Evolutionary conservation across 2,888 invertebrate species (phyloP), one percentile per base, ranked within the genome.

Genomic region (Callyntrura guangdongensis): DNA sequence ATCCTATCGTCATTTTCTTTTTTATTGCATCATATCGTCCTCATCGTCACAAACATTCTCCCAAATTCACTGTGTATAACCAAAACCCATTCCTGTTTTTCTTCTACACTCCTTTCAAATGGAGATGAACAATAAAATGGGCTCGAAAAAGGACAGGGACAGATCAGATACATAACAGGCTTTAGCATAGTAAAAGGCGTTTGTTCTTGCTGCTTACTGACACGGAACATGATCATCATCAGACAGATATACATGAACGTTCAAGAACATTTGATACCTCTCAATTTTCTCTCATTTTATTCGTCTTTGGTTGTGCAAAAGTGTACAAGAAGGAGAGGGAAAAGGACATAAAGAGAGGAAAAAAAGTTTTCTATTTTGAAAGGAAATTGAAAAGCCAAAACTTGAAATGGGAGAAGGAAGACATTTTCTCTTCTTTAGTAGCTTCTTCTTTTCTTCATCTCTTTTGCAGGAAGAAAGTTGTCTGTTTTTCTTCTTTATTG

Each of bases 141-240:
- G n/a, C n/a, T n/a, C n/a, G n/a, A n/a, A n/a, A n/a, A n/a, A 47
- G 74, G 45, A 74, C 20, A 74, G 47, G 74, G 49, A 74, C 74
- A 47, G 74, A 74, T 47, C 20, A 74, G 74, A 69, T n/a, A 36
- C 36, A 36, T 69, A 12, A n/a, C n/a, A n/a, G n/a, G n/a, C n/a
- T n/a, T n/a, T n/a, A n/a, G n/a, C n/a, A n/a, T n/a, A n/a, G n/a
- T n/a, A n/a, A n/a, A n/a, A n/a, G n/a, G n/a, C n/a, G n/a, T n/a
- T n/a, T n/a, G n/a, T n/a, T n/a, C n/a, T 27, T 20, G 53, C 53
- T 79, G 79, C 56, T 25, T 27, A 79, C 79, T 79, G 79, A 79
- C 79, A 79, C 56, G 79, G 79, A 79, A 79, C 79, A 79, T 56
- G 79, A 79, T 79, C 56, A 56, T 79, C 79, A 79, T 53, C 47